A percentile compares a stretch with the other conserved stretches of the same genome.
Evolutionary conservation across 1,140 invertebrate species (phyloP).

Genomic region (Idris sp.): DNA sequence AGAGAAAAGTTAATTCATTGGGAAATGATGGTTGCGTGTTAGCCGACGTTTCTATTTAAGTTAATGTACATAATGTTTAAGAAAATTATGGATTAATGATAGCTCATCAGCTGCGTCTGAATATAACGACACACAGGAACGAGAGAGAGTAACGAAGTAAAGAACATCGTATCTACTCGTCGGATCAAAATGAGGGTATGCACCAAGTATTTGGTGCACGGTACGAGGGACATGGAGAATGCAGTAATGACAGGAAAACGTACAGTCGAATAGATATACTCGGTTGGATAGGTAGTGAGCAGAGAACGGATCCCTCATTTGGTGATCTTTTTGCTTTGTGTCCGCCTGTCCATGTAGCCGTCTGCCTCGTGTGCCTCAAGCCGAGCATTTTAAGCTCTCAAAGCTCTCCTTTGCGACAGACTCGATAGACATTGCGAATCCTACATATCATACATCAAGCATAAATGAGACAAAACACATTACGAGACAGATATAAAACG

Average conservation of each 20-base stretch:
- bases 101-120: conserved; percentile 52
- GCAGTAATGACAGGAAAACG: conserved; percentile 75
- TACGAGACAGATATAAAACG: conserved; percentile 52
- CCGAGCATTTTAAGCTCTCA: conserved; percentile 70
- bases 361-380: conserved; percentile 60
- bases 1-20: conserved; percentile 49
- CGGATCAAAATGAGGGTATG: conserved; percentile 67
- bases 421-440: conserved; percentile 61
- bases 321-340: conserved; percentile 72
- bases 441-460: conserved; percentile 57
- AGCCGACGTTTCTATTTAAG: conserved; percentile 34
- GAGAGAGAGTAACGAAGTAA: conserved; percentile 62
- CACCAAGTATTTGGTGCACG: conserved; percentile 68
- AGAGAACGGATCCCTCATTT: conserved; percentile 66
- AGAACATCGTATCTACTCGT: conserved; percentile 66
- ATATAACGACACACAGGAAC: conserved; percentile 50
- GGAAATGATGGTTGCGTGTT: conserved; percentile 46
- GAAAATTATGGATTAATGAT: conserved; percentile 62
- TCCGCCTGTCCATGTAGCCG: conserved; percentile 59
- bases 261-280: conserved; percentile 70
- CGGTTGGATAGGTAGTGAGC: conserved; percentile 67
- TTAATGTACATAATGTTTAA: conserved; percentile 55
- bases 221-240: conserved; percentile 69
- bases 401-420: conserved; percentile 67
- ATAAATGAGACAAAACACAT: conserved; percentile 58